Evolutionary conservation across 2,888 invertebrate genomes (phyloP), one percentile per base, ranked within the genome.

Genomic region (Pammene aurita): DNA sequence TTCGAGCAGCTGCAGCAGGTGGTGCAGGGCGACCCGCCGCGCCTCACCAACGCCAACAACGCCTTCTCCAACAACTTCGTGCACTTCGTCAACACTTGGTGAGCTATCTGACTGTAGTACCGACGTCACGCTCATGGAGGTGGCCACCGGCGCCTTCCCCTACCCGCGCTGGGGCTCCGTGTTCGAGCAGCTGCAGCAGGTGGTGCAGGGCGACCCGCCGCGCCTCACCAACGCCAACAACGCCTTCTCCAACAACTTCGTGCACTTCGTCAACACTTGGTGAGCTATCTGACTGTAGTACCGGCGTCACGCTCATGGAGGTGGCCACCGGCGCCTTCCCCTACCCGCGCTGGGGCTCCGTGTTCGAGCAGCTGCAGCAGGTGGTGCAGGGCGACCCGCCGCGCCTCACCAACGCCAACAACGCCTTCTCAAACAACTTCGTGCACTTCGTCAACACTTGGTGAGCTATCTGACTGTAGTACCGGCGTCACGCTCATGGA

Each of bases 141-240:
- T 99, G 41, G 98, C 98, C 0, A 99, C 99, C 0, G 99, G 99
- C 26, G 96, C 95, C 74, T 99, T 99, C 88, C 99, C 99, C 0
- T 99, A 99, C 88, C 98, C 98, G 13, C 96, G 97, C 82, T 99
- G 99, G 98, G 97, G 97, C 81, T 97, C 98, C 54, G 98, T 99
- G n/a, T 99, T 99, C 91, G 98, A 99, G 84, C 99, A 99, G 90
- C 93, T 99, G 72, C 97, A 97, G 80, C 91, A 92, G 75, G 99
- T 99, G 16, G 99, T 99, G 52, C 97, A 98, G 85, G 99, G 99
- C 9, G 98, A 98, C 81, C 97, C 99, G 9, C 98, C 98, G 0
- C 94, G 97, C 75, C 94, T 99, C 70, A 95, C 96, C 26, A 95
- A 95, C 78, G 95, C 95, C 79, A 96, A 96, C 84, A 96, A 96